A percentile compares a stretch with the other conserved stretches of the same genome.
Conservation (phyloP, 2,797 vertebrate genomes). For the Argya squamiceps region DNA sequence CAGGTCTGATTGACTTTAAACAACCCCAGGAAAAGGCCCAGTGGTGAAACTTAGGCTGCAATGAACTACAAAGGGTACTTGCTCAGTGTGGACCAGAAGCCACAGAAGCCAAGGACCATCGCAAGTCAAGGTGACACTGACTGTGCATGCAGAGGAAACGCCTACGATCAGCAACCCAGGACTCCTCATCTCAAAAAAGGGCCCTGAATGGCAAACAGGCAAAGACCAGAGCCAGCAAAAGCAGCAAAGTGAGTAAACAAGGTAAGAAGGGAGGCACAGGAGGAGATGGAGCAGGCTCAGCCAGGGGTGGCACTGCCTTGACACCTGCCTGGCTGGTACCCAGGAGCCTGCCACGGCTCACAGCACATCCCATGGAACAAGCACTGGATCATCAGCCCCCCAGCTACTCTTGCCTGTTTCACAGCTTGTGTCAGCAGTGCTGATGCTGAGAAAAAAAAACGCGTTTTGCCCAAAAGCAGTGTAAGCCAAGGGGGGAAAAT, state of each 20-base stretch:
- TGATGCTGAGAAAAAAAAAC: neutral
- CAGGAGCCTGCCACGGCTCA: neutral
- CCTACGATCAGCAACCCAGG: neutral
- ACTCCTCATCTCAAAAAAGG: neutral
- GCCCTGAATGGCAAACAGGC: neutral
- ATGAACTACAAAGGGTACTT: neutral
- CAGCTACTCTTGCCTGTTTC: neutral
- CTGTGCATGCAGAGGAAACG: fast-evolving
- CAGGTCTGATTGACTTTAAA: neutral
- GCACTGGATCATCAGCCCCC: neutral
- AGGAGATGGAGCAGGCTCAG: neutral
- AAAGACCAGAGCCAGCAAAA: neutral
- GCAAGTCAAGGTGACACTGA: neutral
- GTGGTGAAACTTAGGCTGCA: neutral
- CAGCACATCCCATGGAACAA: neutral
- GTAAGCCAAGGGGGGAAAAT: neutral
- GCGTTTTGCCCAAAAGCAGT: neutral
- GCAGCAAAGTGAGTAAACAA: neutral
- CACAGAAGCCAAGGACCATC: neutral
- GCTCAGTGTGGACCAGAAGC: neutral
- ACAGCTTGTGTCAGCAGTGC: neutral
- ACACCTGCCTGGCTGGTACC: neutral
- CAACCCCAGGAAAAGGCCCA: neutral
- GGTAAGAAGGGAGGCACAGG: neutral
- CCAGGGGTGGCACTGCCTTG: neutral